A percentile compares a stretch with the other conserved stretches of the same genome.
phyloP scores from a whole-genome alignment of 92 coral and sea anemone genomes.

The Blastomussa wellsi region DNA sequence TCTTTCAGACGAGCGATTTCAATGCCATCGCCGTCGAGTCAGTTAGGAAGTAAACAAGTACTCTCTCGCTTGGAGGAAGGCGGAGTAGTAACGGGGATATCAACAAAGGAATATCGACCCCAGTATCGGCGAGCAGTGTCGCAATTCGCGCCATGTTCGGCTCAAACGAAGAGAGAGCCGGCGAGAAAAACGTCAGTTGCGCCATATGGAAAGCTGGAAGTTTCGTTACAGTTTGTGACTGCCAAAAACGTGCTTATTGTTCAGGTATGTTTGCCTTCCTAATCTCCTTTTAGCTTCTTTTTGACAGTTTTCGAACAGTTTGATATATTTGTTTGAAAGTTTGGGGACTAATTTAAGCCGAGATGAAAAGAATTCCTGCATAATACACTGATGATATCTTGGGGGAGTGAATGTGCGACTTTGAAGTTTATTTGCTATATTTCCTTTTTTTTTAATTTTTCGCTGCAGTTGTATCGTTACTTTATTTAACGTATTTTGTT shows the following conservation, averaged over 20 bases:
- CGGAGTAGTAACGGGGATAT: not conserved
- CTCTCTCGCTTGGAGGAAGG: not conserved
- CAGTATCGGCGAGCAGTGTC: slow-evolving; percentile 60
- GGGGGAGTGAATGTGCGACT: no score
- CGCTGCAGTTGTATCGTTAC: not conserved
- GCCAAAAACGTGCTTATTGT: slow-evolving; percentile 69
- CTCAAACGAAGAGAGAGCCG: slow-evolving; percentile 32
- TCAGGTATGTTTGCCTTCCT: slow-evolving; percentile 54
- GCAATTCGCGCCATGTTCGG: not conserved
- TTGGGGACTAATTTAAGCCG: not conserved
- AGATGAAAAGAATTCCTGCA: no score
- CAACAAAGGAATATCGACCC: slow-evolving; percentile 43
- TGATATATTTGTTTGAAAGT: not conserved
- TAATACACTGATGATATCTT: no score
- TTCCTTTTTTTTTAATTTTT: no score
- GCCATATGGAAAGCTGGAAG: slow-evolving; percentile 81
- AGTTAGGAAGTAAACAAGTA: not conserved
- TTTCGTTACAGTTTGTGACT: slow-evolving; percentile 66
- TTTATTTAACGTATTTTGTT: not conserved
- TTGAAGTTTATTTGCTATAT: no score
- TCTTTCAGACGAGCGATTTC: slow-evolving; percentile 31
- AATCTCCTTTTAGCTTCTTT: not conserved
- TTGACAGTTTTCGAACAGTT: not conserved
- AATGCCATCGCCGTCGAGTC: slow-evolving; percentile 28
- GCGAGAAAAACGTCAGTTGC: slow-evolving; percentile 61